phyloP scores from a whole-genome alignment of 2,888 invertebrate species.

The Limnephilus lunatus region DNA sequence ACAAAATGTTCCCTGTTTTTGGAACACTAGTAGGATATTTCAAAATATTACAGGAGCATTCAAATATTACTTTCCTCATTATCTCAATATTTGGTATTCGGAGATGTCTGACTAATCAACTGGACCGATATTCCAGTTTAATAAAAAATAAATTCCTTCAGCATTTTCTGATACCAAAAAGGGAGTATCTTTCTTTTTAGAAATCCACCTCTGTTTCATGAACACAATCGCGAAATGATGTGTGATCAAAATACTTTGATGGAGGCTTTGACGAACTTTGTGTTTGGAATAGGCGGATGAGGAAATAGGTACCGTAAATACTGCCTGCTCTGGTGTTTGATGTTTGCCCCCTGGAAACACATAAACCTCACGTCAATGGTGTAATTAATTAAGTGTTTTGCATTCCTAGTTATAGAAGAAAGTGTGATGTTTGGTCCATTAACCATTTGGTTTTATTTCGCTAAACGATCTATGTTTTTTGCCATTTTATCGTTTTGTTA shows the following conservation, averaged over 20 bases:
- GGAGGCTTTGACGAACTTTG: neutral
- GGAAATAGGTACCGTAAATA: neutral
- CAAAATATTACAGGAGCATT: too few species aligned
- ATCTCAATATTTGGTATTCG: too few species aligned
- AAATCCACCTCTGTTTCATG: neutral
- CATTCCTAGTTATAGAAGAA: neutral
- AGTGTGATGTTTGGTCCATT: neutral
- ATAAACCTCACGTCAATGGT: neutral
- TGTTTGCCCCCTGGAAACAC: neutral
- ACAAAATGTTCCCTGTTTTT: too few species aligned
- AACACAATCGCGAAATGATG: neutral
- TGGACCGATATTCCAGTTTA: too few species aligned
- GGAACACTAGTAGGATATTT: too few species aligned
- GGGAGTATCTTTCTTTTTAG: neutral
- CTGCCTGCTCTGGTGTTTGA: neutral
- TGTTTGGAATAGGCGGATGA: neutral
- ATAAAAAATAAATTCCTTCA: too few species aligned
- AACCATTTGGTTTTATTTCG: neutral
- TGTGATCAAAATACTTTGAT: neutral
- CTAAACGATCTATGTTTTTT: neutral
- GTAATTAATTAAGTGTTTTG: neutral
- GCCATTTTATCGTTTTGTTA: neutral
- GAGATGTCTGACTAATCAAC: too few species aligned
- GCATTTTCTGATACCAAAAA: neutral
- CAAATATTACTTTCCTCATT: too few species aligned